Conservation (phyloP, 2,797 vertebrate genomes). For the Lepilemur septentrionalis region DNA sequence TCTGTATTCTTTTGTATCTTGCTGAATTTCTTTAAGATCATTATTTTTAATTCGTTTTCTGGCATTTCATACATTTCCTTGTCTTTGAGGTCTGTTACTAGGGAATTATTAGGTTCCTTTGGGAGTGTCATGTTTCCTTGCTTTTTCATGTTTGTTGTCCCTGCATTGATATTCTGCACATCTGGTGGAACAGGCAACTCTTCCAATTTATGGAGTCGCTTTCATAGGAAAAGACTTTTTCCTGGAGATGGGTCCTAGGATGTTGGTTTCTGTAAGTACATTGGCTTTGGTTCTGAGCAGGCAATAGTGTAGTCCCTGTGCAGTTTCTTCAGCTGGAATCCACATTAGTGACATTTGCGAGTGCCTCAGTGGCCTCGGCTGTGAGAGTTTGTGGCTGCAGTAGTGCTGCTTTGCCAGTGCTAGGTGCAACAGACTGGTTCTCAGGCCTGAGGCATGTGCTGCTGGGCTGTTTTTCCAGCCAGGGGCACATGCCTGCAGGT, state of each 20-base stretch:
- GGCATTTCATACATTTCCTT: background rate
- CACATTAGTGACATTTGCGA: background rate
- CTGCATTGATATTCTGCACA: background rate
- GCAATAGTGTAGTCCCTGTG: background rate
- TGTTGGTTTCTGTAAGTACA: background rate
- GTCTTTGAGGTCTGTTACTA: background rate
- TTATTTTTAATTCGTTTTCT: background rate
- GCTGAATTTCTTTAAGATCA: background rate
- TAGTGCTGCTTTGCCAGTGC: background rate
- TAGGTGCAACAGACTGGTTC: background rate
- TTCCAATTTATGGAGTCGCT: background rate
- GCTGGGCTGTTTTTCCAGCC: background rate
- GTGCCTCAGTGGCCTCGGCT: background rate
- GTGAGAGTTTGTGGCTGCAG: background rate
- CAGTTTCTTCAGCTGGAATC: background rate
- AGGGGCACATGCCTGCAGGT: background rate
- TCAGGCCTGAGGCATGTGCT: background rate
- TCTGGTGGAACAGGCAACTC: background rate
- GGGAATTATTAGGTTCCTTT: background rate
- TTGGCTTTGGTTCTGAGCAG: background rate
- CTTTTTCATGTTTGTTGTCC: background rate
- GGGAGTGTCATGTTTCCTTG: background rate
- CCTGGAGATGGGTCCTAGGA: background rate
- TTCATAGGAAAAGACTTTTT: background rate
- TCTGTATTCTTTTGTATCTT: background rate